Percentiles rank a stretch among this genome's conserved stretches.
Evolutionary conservation across 2,113 vertebrate species (phyloP).

Genomic region (Fregata magnificens): DNA sequence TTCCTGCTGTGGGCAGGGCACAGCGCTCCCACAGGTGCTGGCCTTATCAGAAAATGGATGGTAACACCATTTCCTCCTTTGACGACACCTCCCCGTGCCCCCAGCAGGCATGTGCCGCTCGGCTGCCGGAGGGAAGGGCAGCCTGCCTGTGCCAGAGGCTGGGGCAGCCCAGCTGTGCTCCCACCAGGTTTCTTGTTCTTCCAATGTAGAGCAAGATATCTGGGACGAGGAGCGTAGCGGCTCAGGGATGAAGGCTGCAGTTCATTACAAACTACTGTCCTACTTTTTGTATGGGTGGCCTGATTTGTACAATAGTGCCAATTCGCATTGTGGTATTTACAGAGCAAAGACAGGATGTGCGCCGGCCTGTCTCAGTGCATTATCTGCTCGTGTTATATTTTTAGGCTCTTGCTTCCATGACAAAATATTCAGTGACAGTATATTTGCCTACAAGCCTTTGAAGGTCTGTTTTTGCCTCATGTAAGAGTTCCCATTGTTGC

Average conservation of each 20-base stretch:
- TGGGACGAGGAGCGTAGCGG: fast-evolving
- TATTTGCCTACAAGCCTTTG: conserved; percentile 18
- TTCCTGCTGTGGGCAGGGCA: background rate
- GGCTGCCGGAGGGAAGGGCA: background rate
- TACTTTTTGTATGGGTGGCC: background rate
- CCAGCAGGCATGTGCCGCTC: background rate
- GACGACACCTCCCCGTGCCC: background rate
- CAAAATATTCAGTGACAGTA: conserved; percentile 32
- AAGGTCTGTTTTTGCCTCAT: background rate
- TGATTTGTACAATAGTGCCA: background rate
- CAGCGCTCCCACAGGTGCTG: background rate
- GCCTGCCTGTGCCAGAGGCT: background rate
- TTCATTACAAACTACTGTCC: background rate
- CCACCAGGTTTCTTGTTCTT: background rate
- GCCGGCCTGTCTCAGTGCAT: conserved; percentile 8
- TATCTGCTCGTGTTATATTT: conserved; percentile 6
- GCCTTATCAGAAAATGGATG: background rate
- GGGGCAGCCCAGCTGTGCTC: background rate
- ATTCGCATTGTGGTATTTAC: background rate
- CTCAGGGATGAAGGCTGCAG: background rate
- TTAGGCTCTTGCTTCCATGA: conserved; percentile 29
- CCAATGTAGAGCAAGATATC: fast-evolving
- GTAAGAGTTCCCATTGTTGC: background rate
- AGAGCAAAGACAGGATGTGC: conserved; percentile 15
- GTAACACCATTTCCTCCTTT: background rate